Conservation (phyloP, 1,140 invertebrate species). For the Lamellibrachia luymesi region DNA sequence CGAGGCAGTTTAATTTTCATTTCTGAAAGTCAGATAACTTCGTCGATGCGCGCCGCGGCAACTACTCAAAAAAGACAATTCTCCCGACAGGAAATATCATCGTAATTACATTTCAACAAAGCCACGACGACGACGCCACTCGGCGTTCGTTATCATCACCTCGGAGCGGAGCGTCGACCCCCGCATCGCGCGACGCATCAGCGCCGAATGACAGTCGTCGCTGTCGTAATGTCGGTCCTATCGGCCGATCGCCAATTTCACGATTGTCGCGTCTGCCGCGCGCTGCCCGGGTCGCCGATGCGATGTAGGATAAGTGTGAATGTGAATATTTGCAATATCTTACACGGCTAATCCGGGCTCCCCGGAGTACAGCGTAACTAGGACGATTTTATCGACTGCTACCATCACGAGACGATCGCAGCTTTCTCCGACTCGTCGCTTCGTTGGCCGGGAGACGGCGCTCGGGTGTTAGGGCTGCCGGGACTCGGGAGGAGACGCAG, state of each 20-base stretch:
- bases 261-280: not conserved
- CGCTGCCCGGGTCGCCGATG: not conserved
- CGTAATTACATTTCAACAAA: constrained; percentile 5
- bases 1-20: not conserved
- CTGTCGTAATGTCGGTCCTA: not conserved
- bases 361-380: not conserved
- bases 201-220: not conserved
- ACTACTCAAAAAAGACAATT: not conserved
- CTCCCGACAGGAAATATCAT: not conserved
- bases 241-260: not conserved
- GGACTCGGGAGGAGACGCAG: not conserved
- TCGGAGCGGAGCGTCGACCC: not conserved
- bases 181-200: not conserved
- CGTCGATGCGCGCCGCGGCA: not conserved
- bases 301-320: not conserved
- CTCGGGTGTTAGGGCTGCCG: too few species aligned
- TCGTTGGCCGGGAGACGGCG: not conserved
- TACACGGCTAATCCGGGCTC: not conserved
- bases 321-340: constrained; percentile 5
- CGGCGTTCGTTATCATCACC: not conserved
- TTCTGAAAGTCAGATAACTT: not conserved
- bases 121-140: not conserved
- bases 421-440: not conserved
- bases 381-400: not conserved
- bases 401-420: not conserved